phyloP scores from a whole-genome alignment of 2,113 vertebrate species.

The Dipodomys merriami region DNA sequence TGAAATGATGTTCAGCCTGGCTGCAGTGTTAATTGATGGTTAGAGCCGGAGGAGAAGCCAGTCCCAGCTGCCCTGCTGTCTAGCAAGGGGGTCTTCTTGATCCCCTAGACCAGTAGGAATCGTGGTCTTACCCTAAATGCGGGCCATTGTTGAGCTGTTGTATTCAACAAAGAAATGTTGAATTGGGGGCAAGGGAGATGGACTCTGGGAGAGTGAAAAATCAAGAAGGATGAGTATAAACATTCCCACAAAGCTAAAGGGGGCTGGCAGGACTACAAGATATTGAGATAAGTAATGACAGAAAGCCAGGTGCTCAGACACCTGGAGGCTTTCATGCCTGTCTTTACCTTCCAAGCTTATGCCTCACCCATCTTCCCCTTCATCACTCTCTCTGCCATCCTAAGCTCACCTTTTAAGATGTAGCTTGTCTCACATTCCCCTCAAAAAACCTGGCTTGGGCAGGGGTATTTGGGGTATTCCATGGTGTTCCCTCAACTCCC shows the following conservation, averaged over 20 bases:
- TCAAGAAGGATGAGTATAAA: neutral
- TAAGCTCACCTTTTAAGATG: neutral
- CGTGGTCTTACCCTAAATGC: neutral
- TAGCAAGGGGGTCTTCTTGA: neutral
- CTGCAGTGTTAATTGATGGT: constrained; percentile 62
- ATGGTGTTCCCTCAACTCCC: neutral
- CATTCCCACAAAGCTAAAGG: neutral
- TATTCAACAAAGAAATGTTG: neutral
- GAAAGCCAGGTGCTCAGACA: neutral
- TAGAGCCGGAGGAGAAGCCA: neutral
- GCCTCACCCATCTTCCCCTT: neutral
- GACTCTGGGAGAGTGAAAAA: neutral
- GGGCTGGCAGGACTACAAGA: no score
- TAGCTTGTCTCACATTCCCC: neutral
- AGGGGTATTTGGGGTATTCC: neutral
- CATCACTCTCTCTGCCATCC: no score
- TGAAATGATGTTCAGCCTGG: constrained; percentile 62
- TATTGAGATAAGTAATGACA: neutral
- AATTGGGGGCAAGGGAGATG: neutral
- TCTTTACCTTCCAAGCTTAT: neutral
- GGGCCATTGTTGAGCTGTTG: neutral
- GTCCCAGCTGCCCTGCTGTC: neutral
- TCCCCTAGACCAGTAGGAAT: neutral
- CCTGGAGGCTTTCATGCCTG: neutral
- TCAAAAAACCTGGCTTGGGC: neutral